phyloP scores from a whole-genome alignment of 1,140 invertebrate species.

The Acromyrmex echinatior region DNA sequence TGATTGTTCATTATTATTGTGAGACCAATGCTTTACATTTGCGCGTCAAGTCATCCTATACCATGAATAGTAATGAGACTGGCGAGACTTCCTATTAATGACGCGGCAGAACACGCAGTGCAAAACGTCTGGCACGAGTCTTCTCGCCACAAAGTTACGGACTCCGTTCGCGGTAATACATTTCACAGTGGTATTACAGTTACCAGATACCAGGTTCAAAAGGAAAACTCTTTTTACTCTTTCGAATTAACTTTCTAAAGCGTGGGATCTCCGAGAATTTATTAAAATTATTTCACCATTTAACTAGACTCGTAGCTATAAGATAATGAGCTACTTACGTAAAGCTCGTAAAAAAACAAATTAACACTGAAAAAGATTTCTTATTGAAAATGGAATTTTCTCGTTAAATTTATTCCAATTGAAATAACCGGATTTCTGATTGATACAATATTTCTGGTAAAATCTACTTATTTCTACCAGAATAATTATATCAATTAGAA shows the following conservation, averaged over 20 bases:
- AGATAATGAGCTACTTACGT: not conserved
- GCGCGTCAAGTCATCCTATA: slow-evolving; percentile 40
- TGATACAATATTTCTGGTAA: too few relatives aligned
- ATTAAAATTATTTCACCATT: not conserved
- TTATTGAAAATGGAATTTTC: too few relatives aligned
- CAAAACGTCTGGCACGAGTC: slow-evolving; percentile 44
- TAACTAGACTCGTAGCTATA: not conserved
- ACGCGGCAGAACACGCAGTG: slow-evolving; percentile 28
- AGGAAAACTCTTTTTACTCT: slow-evolving; percentile 11
- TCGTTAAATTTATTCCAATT: too few relatives aligned
- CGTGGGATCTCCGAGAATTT: not conserved
- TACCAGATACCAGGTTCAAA: slow-evolving; percentile 29
- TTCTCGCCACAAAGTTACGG: slow-evolving; percentile 36
- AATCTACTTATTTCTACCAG: too few relatives aligned
- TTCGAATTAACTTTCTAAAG: slow-evolving; percentile 14
- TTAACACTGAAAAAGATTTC: too few relatives aligned
- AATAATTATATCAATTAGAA: too few relatives aligned
- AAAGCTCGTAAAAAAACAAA: not conserved
- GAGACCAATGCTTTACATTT: not conserved
- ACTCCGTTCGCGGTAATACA: slow-evolving; percentile 33
- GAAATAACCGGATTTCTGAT: too few relatives aligned
- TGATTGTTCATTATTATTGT: too few relatives aligned
- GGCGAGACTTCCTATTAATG: slow-evolving; percentile 35
- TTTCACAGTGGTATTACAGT: slow-evolving; percentile 20
- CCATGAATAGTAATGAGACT: slow-evolving; percentile 63